These are phyloP conservation scores for Simalia tracyae DNA, from an alignment of 2,797 vertebrate species.

Conservation along the genomic window DNA sequence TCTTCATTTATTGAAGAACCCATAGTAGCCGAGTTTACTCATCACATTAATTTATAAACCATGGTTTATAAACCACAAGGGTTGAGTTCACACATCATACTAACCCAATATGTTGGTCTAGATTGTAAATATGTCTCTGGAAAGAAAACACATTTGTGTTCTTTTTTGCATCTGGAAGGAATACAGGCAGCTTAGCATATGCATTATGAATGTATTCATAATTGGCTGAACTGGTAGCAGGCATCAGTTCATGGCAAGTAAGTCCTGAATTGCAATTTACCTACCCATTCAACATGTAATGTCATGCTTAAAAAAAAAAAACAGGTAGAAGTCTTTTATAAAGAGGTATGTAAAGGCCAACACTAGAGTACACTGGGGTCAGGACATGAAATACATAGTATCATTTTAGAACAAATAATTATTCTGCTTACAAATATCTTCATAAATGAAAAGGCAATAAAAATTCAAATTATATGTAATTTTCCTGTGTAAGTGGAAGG, in stretches of 20 bases:
- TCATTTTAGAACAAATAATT: constrained; percentile 56
- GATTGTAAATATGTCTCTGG: not conserved
- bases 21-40: not conserved
- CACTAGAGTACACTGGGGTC: constrained; percentile 14
- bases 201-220: not conserved
- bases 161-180: not conserved
- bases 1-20: not conserved
- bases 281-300: not conserved
- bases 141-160: not conserved
- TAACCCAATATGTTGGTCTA: not conserved
- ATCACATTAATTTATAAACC: not conserved
- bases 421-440: constrained; percentile 51
- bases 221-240: not conserved
- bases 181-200: not conserved
- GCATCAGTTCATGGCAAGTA: not conserved
- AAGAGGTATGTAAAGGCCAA: constrained; percentile 32
- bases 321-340: constrained; percentile 25
- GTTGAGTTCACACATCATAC: not conserved
- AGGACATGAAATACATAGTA: constrained; percentile 45
- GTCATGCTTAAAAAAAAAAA: constrained; percentile 20
- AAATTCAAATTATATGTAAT: constrained; percentile 66
- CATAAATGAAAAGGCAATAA: constrained; percentile 53
- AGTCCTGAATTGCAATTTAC: not conserved
- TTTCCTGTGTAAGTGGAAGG: constrained; percentile 55
- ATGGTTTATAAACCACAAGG: not conserved